phyloP scores from a whole-genome alignment of 2,113 vertebrate genomes.

The Austrofundulus limnaeus region DNA sequence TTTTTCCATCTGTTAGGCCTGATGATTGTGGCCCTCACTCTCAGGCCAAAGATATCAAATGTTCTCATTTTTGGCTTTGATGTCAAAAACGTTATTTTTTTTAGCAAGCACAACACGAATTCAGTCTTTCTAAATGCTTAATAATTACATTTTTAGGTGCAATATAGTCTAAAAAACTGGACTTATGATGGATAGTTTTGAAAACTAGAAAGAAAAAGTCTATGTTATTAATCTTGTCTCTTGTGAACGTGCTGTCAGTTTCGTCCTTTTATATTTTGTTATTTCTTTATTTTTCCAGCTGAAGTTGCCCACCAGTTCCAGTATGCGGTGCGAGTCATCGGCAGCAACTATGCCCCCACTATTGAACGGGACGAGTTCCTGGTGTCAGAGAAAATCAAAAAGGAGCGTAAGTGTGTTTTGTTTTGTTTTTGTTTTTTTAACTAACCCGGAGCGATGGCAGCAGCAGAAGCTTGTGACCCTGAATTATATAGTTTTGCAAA shows the following conservation, averaged over 20 bases:
- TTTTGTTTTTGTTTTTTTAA: no score
- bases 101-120: no score
- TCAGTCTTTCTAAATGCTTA: no score
- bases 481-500: background rate
- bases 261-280: background rate
- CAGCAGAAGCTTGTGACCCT: background rate
- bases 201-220: no score
- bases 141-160: background rate
- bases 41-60: background rate
- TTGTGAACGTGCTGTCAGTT: background rate
- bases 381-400: constrained; percentile 97
- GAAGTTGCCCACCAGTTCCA: constrained; percentile 98
- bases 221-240: no score
- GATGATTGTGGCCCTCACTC: background rate
- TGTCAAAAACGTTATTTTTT: no score
- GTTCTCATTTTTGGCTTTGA: background rate
- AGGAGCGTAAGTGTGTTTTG: constrained; percentile 85
- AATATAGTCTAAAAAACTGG: no score
- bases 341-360: constrained; percentile 97
- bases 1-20: background rate
- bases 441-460: no score
- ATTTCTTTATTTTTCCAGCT: constrained; percentile 74
- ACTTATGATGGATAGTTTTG: no score
- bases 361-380: constrained; percentile 98
- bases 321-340: constrained; percentile 96